A percentile compares a stretch with the other conserved stretches of the same genome.
These are phyloP conservation scores for Dissostichus mawsoni DNA, from an alignment of 2,113 vertebrate species.

Conservation along the genomic window DNA sequence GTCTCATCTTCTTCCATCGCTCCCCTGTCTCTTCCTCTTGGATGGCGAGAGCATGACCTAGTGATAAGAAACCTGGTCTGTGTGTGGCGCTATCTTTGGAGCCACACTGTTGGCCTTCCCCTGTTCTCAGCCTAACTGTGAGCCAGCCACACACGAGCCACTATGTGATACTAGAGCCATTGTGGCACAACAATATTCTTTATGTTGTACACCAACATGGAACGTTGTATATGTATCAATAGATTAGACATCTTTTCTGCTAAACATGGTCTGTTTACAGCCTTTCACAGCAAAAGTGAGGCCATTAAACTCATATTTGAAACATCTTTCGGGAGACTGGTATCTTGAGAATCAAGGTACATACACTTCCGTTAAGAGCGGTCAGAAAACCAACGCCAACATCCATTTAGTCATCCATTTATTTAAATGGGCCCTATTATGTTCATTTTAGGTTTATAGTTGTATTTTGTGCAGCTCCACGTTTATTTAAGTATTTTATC, in stretches of 20 bases:
- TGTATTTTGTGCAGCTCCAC: no score
- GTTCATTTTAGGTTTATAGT: no score
- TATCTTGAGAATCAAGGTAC: no score
- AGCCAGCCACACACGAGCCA: slow-evolving; percentile 16
- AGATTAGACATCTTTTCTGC: neutral
- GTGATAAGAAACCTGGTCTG: slow-evolving; percentile 59
- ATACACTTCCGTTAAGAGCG: no score
- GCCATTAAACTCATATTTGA: neutral
- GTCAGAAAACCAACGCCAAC: no score
- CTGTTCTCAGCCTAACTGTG: slow-evolving; percentile 36
- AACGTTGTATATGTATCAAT: no score
- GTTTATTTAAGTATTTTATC: no score
- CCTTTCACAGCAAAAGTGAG: neutral
- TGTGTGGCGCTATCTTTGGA: slow-evolving; percentile 56
- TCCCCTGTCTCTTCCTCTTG: slow-evolving; percentile 22
- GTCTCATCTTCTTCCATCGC: slow-evolving; percentile 16
- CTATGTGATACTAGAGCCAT: slow-evolving; percentile 19
- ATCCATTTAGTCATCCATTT: no score
- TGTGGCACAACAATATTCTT: slow-evolving; percentile 10
- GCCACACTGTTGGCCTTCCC: slow-evolving; percentile 29
- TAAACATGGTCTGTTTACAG: neutral
- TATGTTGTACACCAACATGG: neutral
- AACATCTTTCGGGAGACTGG: no score
- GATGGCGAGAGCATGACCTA: slow-evolving; percentile 51
- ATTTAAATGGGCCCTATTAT: no score